Conservation (phyloP, 2,888 invertebrate genomes). For the Sialis fuliginosa region DNA sequence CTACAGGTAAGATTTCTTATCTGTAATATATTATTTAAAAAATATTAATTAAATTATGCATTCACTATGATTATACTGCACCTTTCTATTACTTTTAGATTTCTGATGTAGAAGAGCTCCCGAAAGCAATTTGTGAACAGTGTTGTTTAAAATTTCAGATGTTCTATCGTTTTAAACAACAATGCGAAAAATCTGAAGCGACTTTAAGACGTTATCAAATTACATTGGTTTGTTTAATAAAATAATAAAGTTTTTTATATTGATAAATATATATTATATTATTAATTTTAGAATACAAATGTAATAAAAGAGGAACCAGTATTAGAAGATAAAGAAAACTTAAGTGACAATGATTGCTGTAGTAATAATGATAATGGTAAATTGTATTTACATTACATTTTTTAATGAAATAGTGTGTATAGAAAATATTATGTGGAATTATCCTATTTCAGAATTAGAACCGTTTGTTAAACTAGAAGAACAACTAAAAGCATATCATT, state of each 20-base stretch:
- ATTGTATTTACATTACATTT: too few species aligned
- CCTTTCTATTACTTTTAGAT: background rate
- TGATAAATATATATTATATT: too few species aligned
- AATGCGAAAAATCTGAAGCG: background rate
- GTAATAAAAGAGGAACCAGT: too few species aligned
- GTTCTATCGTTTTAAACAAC: conserved; percentile 1
- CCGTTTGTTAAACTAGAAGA: too few species aligned
- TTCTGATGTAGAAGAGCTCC: background rate
- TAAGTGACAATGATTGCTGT: too few species aligned
- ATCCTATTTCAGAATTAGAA: too few species aligned
- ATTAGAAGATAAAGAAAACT: too few species aligned
- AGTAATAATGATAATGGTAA: too few species aligned
- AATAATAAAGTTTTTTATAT: background rate
- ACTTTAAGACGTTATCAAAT: background rate
- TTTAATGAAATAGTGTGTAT: too few species aligned
- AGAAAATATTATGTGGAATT: too few species aligned
- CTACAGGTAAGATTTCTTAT: background rate
- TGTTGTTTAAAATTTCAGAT: conserved; percentile 1
- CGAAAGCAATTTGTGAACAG: conserved; percentile 1
- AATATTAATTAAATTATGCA: background rate
- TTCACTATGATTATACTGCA: background rate
- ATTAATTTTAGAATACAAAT: too few species aligned
- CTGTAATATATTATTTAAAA: background rate
- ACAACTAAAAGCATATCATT: too few species aligned
- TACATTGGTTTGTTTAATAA: background rate